Conservation (phyloP, 2,888 invertebrate genomes). For the Lasioglossum zephyrum region DNA sequence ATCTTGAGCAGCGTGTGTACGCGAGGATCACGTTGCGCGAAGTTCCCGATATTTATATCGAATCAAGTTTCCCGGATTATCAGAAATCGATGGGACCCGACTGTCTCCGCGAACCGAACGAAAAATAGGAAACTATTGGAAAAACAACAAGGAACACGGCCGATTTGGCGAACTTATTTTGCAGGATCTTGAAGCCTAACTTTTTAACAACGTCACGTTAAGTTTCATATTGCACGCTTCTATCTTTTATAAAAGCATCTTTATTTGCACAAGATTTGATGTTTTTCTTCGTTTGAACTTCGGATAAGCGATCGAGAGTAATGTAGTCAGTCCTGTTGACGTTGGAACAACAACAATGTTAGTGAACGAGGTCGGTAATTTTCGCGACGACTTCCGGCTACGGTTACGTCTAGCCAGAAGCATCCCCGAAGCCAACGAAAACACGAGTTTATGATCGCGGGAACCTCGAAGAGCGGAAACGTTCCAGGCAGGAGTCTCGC, state of each 20-base stretch:
- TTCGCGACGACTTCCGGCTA: slow-evolving; percentile 22
- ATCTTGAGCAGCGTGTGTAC: background rate
- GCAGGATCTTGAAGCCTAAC: background rate
- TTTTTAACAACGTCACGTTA: background rate
- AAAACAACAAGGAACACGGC: background rate
- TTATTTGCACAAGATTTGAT: background rate
- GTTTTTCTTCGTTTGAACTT: background rate
- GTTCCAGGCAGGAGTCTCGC: background rate
- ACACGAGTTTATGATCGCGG: slow-evolving; percentile 40
- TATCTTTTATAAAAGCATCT: background rate
- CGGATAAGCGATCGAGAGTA: background rate
- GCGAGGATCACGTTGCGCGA: background rate
- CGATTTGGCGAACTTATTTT: background rate
- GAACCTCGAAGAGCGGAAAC: slow-evolving; percentile 16
- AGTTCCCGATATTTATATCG: background rate
- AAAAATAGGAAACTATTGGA: no score
- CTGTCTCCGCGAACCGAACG: background rate
- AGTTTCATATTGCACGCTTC: background rate
- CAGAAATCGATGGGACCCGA: background rate
- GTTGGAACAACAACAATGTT: background rate
- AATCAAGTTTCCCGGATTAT: background rate
- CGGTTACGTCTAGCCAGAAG: slow-evolving; percentile 16
- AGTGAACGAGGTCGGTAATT: slow-evolving; percentile 3
- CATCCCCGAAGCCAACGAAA: slow-evolving; percentile 25
- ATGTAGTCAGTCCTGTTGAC: background rate